Conservation (phyloP, 2,797 vertebrate genomes). For the Poeciliopsis infans region DNA sequence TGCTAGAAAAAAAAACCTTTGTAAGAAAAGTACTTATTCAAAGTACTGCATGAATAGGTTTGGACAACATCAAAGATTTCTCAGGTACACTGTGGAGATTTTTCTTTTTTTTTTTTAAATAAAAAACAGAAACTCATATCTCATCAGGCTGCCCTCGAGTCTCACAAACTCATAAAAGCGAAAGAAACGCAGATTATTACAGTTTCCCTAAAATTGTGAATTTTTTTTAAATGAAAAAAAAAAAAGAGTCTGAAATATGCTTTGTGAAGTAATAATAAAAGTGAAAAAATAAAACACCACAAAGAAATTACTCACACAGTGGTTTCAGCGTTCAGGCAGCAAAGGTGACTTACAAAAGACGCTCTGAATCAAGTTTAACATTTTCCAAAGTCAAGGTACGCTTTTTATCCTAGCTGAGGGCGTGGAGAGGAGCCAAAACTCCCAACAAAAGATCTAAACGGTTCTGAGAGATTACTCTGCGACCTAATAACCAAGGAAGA, state of each 20-base stretch:
- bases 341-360: conserved; percentile 5
- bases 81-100: background rate
- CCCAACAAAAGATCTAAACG: conserved; percentile 16
- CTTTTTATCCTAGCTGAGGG: conserved; percentile 12
- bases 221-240: background rate
- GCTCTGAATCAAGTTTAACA: background rate
- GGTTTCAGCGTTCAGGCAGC: conserved; percentile 2
- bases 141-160: background rate
- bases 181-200: background rate
- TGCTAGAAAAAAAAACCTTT: background rate
- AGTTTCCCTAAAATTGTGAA: background rate
- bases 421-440: conserved; percentile 15
- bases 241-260: background rate
- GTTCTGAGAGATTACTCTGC: conserved; percentile 12
- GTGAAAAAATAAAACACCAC: background rate
- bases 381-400: conserved; percentile 27
- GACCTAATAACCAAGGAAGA: conserved; percentile 20
- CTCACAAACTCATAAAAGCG: background rate
- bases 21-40: background rate
- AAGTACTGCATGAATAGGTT: background rate
- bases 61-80: background rate
- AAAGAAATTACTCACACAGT: background rate
- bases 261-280: background rate
- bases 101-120: background rate
- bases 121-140: background rate